Evolutionary conservation across 1,140 invertebrate genomes (phyloP), one percentile per base, ranked within the genome.

Genomic region (Diploscapter pachys): DNA sequence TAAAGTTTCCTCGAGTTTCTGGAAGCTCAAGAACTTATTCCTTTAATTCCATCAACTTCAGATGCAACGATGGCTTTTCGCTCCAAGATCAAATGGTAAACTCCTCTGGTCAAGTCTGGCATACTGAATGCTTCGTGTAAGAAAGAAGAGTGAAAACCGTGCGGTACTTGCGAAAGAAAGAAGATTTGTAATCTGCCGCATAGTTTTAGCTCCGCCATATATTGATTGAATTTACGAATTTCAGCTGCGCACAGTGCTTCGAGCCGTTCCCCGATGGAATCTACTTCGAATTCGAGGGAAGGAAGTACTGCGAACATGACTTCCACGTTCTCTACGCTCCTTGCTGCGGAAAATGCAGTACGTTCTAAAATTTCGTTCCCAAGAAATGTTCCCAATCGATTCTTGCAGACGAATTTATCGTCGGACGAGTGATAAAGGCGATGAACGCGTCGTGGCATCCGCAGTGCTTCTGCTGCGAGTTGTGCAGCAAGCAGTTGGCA

Each of bases 361-460:
- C 89, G 89, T 87, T 68, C 62, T 9, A 5, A 9, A 52, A 50
- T 65, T 31, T 6, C 13, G 59, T 3, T 50, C 56, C 31, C 31
- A 31, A 31, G 31, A 31, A 6, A n/a, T 51, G 51, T 59, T 50
- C 66, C 55, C 56, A 61, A 71, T 71, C 61, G 52, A 31, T 70
- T 62, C 56, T 75, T 81, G 53, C 64, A 85, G 83, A 83, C 65
- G 83, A 85, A 63, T 85, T 85, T 54, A 84, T 84, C 69, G 80
- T 86, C 62, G 83, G 95, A 0, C 90, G 96, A 72, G 97, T 99
- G 0, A 99, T 99, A 79, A 99, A 99, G 86, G 97, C 97, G 2
- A 97, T 99, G 94, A 96, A 97, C 83, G 91, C 92, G 3, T 97
- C 93, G 85, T 99, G 96, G 96, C 97, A 99, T 88, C 95, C 96